Evolutionary conservation across 2,888 invertebrate genomes (phyloP), one percentile per base, ranked within the genome.

Genomic region (Lutraria lutraria): DNA sequence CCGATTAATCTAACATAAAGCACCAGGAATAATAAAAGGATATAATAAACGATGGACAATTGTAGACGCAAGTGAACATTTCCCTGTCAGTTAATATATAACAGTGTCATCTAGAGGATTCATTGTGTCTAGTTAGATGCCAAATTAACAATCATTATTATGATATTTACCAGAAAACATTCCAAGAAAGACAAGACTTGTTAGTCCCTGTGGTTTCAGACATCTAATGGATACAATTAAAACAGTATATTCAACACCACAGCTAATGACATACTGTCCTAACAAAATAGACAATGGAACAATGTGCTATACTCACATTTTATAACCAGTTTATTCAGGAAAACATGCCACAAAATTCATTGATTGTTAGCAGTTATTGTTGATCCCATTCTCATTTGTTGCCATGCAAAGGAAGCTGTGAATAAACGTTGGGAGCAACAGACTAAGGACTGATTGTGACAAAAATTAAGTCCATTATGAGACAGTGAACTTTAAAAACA

Each of bases 171-270:
- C 63, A 68, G 63, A 68, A n/a, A 25, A 25, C 63, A 68, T 68
- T 68, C n/a, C 25, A n/a, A 68, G 63, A 25, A 43, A 68, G 63
- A 68, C n/a, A 68, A 25, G n/a, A 68, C n/a, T 68, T 68, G 63
- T n/a, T 68, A 68, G 63, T 68, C 63, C 63, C 63, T 6, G n/a
- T 25, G 63, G 63, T 25, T 68, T 68, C 63, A 68, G 12, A 68
- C 63, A 68, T 68, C 63, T 10, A 25, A 68, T 68, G n/a, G 8
- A 68, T 68, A 10, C n/a, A n/a, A 68, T 68, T 68, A 68, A 25
- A 12, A n/a, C 25, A n/a, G n/a, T 68, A 68, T 68, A n/a, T n/a
- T 68, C 19, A 56, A 68, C 25, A 68, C 6, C 25, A 0, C 12
- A 25, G 63, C 63, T 13, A 68, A 68, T 68, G 25, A 68, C 19